Evolutionary conservation across 2,113 vertebrate species (phyloP).

Genomic region (Eubucco bourcierii): DNA sequence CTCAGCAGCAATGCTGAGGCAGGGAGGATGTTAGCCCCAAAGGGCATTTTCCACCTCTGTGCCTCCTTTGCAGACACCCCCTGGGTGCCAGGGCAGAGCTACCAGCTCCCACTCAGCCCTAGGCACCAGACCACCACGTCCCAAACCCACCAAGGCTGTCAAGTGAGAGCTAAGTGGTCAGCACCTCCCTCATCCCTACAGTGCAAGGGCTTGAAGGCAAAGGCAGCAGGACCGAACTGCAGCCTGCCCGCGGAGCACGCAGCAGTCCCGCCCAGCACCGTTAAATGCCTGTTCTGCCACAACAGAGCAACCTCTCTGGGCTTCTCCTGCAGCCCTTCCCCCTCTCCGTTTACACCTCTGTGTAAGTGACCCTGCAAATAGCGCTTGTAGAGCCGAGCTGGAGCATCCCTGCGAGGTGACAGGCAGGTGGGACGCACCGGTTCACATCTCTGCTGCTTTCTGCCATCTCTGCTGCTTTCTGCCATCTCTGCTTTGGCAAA

Average conservation of each 20-base stretch:
- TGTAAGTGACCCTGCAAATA: background rate
- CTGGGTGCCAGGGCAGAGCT: background rate
- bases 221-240: fast-evolving
- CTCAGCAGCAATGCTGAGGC: background rate
- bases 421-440: background rate
- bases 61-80: background rate
- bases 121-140: fast-evolving
- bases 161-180: background rate
- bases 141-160: fast-evolving
- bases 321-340: background rate
- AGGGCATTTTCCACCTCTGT: fast-evolving
- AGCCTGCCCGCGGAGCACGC: fast-evolving
- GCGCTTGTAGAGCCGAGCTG: fast-evolving
- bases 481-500: fast-evolving
- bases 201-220: fast-evolving
- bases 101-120: background rate
- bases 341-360: background rate
- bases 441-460: background rate
- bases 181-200: background rate
- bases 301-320: background rate
- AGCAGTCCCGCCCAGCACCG: fast-evolving
- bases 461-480: fast-evolving
- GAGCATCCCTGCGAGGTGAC: background rate
- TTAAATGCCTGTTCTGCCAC: background rate
- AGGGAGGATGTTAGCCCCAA: background rate